Conservation (phyloP, 2,888 invertebrate genomes). For the Andrena praecox region DNA sequence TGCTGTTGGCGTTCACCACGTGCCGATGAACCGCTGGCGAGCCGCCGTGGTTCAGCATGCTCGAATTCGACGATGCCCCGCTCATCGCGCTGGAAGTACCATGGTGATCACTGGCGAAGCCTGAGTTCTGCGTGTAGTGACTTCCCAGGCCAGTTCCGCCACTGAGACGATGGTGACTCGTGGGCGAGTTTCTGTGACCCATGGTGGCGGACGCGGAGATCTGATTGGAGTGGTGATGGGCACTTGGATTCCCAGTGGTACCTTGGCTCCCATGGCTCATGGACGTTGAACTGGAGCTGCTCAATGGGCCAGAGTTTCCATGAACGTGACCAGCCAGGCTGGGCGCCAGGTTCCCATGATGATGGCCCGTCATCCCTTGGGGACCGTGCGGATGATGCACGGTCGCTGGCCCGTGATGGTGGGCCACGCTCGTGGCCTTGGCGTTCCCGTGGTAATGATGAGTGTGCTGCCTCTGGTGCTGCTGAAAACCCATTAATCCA, state of each 20-base stretch:
- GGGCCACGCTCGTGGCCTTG: constrained; percentile 60
- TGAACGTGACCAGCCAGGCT: constrained; percentile 63
- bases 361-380: constrained; percentile 66
- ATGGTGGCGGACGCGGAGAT: constrained; percentile 53
- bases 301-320: constrained; percentile 52
- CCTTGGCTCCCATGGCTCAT: constrained; percentile 57
- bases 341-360: constrained; percentile 63
- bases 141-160: constrained; percentile 33
- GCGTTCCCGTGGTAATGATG: constrained; percentile 74
- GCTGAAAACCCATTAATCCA: constrained; percentile 69
- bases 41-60: constrained; percentile 76
- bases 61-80: constrained; percentile 76
- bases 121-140: constrained; percentile 61
- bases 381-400: constrained; percentile 66
- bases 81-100: constrained; percentile 73
- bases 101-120: constrained; percentile 69
- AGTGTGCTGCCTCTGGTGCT: constrained; percentile 72
- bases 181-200: constrained; percentile 62
- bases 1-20: constrained; percentile 68
- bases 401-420: constrained; percentile 64
- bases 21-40: constrained; percentile 74
- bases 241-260: constrained; percentile 28
- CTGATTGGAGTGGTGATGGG: constrained; percentile 63
- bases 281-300: constrained; percentile 37
- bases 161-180: constrained; percentile 62